These are phyloP conservation scores for Apamea sordens DNA, from an alignment of 2,888 invertebrate species.

Conservation along the genomic window DNA sequence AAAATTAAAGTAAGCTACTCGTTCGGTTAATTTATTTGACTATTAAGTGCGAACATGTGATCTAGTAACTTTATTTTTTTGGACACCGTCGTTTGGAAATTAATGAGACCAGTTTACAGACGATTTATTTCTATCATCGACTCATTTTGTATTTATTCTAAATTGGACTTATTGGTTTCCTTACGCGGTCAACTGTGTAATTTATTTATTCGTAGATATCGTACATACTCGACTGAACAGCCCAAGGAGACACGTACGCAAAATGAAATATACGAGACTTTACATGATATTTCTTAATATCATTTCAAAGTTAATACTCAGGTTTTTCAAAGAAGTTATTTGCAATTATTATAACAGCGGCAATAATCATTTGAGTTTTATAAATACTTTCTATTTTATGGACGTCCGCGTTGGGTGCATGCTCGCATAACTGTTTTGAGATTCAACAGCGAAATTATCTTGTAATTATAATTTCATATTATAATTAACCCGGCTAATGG, in stretches of 20 bases:
- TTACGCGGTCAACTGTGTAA: constrained; percentile 82
- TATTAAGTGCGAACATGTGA: constrained; percentile 89
- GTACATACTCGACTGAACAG: constrained; percentile 69
- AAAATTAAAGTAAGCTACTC: constrained; percentile 86
- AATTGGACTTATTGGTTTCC: constrained; percentile 87
- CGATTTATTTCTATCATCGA: constrained; percentile 83
- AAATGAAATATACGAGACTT: constrained; percentile 75
- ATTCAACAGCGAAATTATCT: constrained; percentile 88
- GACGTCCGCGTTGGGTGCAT: constrained; percentile 79
- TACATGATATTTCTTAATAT: constrained; percentile 88
- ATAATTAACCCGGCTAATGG: constrained; percentile 83
- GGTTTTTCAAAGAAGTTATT: constrained; percentile 74
- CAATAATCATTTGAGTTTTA: constrained; percentile 79
- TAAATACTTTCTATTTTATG: constrained; percentile 85
- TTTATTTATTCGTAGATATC: constrained; percentile 80
- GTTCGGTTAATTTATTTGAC: constrained; percentile 88
- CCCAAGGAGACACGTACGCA: constrained; percentile 68
- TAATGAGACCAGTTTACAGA: constrained; percentile 87
- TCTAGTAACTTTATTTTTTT: constrained; percentile 87
- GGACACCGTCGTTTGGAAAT: constrained; percentile 87
- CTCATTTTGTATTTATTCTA: constrained; percentile 80
- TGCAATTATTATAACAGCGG: constrained; percentile 73
- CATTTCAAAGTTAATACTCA: constrained; percentile 84
- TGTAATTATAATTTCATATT: constrained; percentile 89
- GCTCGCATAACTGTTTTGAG: constrained; percentile 86